Evolutionary conservation across 1,140 invertebrate species (phyloP), one percentile per base, ranked within the genome.

Genomic region (Chelonus insularis): DNA sequence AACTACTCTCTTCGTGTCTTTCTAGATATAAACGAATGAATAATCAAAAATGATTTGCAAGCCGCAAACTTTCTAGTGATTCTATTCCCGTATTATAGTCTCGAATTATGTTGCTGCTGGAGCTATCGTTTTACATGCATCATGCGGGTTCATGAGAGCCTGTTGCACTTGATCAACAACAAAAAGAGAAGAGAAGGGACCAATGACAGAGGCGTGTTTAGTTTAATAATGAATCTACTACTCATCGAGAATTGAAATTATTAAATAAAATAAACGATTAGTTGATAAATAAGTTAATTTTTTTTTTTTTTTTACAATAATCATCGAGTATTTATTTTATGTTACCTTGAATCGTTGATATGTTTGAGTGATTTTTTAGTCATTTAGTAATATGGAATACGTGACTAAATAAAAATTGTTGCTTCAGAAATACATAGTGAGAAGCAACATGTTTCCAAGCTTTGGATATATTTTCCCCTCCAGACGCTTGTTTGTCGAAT

Each of bases 11-110:
- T 2, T 48, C 45, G 21, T 20, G 45, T 23, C 23, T 23, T 48
- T 23, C 20, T 23, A 12, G 8, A n/a, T 9, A 23, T 20, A 11
- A 23, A 48, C 12, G 52, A 18, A 23, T n/a, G 29, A 9, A 55
- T 21, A 37, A 39, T 37, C 32, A 55, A 55, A 39, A 55, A 55
- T 18, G 34, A 55, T 55, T 55, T 55, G 36, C 32, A 14, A 20
- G 45, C 48, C 48, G 48, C 16, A 37, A 55, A 55, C 52, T 55
- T 55, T 55, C 52, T 55, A 55, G 52, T 16, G 52, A 55, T 55
- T 55, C 52, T 37, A 37, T 55, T 55, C 45, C 45, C 20, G 23
- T 20, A 48, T 48, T 48, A 23, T 11, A 18, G 21, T 9, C 4
- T 18, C 41, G 18, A 43, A 43, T 43, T 4, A 43, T 8, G 7